Base-by-base conservation (phyloP, 2,888 invertebrate species). In the Caenorhabditis sp. region DNA sequence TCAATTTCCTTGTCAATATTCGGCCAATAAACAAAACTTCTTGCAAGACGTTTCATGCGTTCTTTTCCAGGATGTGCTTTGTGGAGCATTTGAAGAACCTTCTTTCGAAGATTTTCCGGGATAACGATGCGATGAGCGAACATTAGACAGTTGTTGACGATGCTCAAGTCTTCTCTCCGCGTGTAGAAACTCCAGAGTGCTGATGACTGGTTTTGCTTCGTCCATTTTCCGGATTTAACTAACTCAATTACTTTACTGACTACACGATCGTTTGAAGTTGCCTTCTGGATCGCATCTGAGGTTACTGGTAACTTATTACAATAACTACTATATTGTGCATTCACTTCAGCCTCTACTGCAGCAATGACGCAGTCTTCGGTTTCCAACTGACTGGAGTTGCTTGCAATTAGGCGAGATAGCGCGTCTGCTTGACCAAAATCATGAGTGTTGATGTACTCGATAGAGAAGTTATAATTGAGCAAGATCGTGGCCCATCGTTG, bases 11-110 rank as follows among this genome's bases (percentile, higher is more conserved):
- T 67, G 53, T 80, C 73, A 12, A 84, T 54, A 14, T 64, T 66
- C 1, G 80, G 80, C 84, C 84, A 86, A 78, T 82, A 88, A 17
- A 83, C 81, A 62, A 77, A 66, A 20, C 68, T 67, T 43, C 83
- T 62, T 10, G 84, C 83, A 5, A 84, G 20, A 0, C 64, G 36
- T 64, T 85, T 85, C 81, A 86, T 82, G 8, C 71, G 50, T 0
- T 76, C 78, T 3, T 81, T 77, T 5, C 86, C 85, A 12, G 80
- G 63, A 59, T 87, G 87, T 1, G 66, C 68, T n/a, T 68, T 23
- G 73, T 87, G 87, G 3, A 87, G 63, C 57, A 78, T 67, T 17
- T 76, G 36, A 0, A 88, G 57, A 0, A 84, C 76, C 12, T 63
- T 43, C 10, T 27, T 36, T 10, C 66, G 77, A 1, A 82, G 60